phyloP scores from a whole-genome alignment of 2,113 vertebrate genomes.

The Anarhynchus alexandrinus region DNA sequence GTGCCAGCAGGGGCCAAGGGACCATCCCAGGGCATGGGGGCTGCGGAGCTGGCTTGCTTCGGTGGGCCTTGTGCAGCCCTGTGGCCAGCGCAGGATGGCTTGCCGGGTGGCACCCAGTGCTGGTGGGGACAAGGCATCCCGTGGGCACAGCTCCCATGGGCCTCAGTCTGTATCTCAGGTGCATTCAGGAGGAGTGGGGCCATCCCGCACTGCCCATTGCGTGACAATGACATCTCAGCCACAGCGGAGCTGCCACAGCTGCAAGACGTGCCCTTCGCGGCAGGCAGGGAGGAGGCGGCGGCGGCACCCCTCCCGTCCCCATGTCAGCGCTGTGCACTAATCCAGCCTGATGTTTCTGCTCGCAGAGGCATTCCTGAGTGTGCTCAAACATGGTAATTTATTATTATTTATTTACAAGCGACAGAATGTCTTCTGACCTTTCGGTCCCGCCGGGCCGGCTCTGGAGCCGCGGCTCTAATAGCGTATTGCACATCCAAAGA shows the following conservation, averaged over 20 bases:
- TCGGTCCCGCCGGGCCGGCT: background rate
- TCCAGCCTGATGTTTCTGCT: slow-evolving; percentile 18
- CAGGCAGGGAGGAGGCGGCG: background rate
- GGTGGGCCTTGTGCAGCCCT: too few relatives aligned
- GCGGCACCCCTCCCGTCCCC: background rate
- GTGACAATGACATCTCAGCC: background rate
- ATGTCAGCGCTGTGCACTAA: background rate
- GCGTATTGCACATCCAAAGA: background rate
- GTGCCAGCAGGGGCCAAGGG: too few relatives aligned
- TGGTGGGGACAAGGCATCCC: background rate
- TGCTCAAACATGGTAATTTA: slow-evolving; percentile 60
- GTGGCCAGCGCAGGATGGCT: too few relatives aligned
- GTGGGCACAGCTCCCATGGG: rapidly evolving
- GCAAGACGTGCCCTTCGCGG: background rate
- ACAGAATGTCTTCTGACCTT: slow-evolving; percentile 67
- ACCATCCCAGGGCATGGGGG: too few relatives aligned
- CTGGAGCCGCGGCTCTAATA: background rate
- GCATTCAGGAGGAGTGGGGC: rapidly evolving
- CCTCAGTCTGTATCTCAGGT: rapidly evolving
- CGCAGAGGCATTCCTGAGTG: background rate
- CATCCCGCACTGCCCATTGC: rapidly evolving
- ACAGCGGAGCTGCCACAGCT: rapidly evolving
- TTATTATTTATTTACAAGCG: slow-evolving; percentile 69
- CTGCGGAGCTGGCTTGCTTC: too few relatives aligned
- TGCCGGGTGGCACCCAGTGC: too few relatives aligned